phyloP scores from a whole-genome alignment of 1,140 invertebrate species.

The Drosophila parabipectinata region DNA sequence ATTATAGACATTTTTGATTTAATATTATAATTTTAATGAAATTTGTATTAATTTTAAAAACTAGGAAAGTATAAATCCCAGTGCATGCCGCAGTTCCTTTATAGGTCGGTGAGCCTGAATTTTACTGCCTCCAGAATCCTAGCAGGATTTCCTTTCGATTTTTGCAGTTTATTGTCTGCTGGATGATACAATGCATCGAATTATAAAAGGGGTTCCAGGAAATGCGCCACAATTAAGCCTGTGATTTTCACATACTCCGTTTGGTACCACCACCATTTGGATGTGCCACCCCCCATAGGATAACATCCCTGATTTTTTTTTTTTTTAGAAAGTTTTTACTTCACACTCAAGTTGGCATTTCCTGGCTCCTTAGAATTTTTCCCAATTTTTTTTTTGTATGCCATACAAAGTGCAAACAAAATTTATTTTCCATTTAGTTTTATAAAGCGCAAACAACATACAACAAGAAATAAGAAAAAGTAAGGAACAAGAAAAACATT shows the following conservation, averaged over 20 bases:
- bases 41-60: too few relatives aligned
- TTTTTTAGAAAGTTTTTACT: conserved; percentile 60
- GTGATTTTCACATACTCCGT: conserved; percentile 11
- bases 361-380: conserved; percentile 49
- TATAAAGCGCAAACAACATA: conserved; percentile 72
- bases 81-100: conserved; percentile 18
- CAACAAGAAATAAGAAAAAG: conserved; percentile 42
- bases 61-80: neutral
- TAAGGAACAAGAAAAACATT: conserved; percentile 30
- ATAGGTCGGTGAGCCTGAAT: conserved; percentile 5
- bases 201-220: conserved; percentile 59
- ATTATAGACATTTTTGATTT: neutral
- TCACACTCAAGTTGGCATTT: conserved; percentile 77
- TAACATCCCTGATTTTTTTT: conserved; percentile 26
- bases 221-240: conserved; percentile 70
- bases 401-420: conserved; percentile 75
- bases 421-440: conserved; percentile 83
- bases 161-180: conserved; percentile 54
- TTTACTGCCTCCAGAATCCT: conserved; percentile 20
- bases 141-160: conserved; percentile 27
- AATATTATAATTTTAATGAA: neutral
- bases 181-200: conserved; percentile 71
- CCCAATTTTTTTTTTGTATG: conserved; percentile 40
- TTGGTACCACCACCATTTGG: neutral
- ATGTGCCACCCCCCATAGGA: conserved; percentile 8